Conservation (phyloP, 2,797 vertebrate genomes). For the Parauchenoglanis ngamensis region DNA sequence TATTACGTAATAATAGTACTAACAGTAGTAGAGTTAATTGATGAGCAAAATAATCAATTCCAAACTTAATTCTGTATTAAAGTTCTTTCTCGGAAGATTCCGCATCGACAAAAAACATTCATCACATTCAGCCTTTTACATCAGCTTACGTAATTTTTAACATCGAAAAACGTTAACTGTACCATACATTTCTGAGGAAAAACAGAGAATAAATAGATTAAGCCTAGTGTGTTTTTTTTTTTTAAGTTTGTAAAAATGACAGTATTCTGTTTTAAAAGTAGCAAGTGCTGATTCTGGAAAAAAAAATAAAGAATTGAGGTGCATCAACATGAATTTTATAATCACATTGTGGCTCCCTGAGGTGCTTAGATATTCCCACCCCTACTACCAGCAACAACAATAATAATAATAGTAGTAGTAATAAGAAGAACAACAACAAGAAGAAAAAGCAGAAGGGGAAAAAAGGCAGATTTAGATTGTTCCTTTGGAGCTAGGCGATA, state of each 20-base stretch:
- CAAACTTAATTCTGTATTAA: neutral
- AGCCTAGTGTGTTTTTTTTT: neutral
- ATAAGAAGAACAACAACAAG: neutral
- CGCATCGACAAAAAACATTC: neutral
- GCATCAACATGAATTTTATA: slow-evolving; percentile 54
- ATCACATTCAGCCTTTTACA: neutral
- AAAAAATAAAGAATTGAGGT: slow-evolving; percentile 57
- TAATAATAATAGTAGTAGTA: neutral
- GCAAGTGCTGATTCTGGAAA: slow-evolving; percentile 16
- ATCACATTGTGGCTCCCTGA: slow-evolving; percentile 45
- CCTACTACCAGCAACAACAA: neutral
- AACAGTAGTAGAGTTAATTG: slow-evolving; percentile 9
- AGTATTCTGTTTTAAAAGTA: slow-evolving; percentile 21
- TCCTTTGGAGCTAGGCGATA: neutral
- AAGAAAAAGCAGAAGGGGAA: neutral
- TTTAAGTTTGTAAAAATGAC: neutral
- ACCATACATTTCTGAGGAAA: neutral
- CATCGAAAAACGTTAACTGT: neutral
- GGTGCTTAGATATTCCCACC: slow-evolving; percentile 21
- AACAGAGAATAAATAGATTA: slow-evolving; percentile 21
- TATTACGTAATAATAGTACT: neutral
- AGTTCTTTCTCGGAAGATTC: neutral
- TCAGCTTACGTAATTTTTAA: slow-evolving; percentile 3
- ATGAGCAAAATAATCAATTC: slow-evolving; percentile 10
- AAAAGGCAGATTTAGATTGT: neutral